A percentile compares a stretch with the other conserved stretches of the same genome.
These are phyloP conservation scores for Heterohyrax brucei DNA, from an alignment of 2,797 vertebrate genomes.

Conservation along the genomic window DNA sequence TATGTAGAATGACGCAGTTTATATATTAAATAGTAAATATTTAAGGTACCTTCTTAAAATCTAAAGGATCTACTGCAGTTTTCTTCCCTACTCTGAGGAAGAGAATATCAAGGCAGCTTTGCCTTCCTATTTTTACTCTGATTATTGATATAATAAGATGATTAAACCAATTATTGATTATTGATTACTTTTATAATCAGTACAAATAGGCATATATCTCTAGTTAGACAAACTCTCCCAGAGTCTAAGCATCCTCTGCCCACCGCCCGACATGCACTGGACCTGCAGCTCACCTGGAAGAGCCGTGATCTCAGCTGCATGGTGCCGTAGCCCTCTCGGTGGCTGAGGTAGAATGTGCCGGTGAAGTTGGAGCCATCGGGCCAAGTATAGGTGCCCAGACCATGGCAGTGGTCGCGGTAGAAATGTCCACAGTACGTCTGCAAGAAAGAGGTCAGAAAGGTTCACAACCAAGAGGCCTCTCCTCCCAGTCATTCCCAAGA, in stretches of 20 bases:
- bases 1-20: background rate
- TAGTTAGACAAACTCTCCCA: background rate
- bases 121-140: background rate
- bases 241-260: background rate
- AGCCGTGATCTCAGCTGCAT: conserved; percentile 89
- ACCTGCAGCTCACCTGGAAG: conserved; percentile 91
- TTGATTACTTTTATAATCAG: background rate
- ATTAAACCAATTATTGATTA: background rate
- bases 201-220: background rate
- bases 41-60: fast-evolving
- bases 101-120: background rate
- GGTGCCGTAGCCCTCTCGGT: conserved; percentile 94
- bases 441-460: background rate
- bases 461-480: background rate
- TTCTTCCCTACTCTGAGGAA: background rate
- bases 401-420: conserved; percentile 94
- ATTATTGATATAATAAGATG: background rate
- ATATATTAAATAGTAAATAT: background rate
- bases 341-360: conserved; percentile 94
- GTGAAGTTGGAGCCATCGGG: conserved; percentile 93
- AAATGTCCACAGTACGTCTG: conserved; percentile 94
- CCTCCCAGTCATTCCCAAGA: background rate
- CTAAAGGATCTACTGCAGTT: background rate
- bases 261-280: background rate
- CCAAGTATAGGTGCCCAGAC: conserved; percentile 93